A percentile compares a stretch with the other conserved stretches of the same genome.
Conservation (phyloP, 2,888 invertebrate species). For the Steinernema scapterisci region DNA sequence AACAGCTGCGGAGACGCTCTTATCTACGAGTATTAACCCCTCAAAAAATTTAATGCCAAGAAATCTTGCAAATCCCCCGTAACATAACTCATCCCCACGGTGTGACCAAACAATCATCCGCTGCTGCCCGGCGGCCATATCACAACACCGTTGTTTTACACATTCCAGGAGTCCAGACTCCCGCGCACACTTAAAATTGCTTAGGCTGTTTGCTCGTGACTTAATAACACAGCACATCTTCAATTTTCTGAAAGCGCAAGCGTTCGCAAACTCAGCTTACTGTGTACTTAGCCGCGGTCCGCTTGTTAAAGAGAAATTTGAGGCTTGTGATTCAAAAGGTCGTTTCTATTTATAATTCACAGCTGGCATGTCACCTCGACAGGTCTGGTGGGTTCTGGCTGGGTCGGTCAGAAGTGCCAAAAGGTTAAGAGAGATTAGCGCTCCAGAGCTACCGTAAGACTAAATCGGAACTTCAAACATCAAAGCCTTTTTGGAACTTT, state of each 20-base stretch:
- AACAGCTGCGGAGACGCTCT: no score
- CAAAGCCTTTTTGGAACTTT: neutral
- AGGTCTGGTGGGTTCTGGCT: no score
- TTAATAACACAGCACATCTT: neutral
- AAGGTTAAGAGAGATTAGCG: no score
- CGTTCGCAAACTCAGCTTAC: neutral
- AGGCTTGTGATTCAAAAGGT: neutral
- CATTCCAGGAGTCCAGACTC: neutral
- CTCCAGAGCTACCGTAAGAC: no score
- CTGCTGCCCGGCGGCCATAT: neutral
- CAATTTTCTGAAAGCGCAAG: neutral
- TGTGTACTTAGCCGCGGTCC: neutral
- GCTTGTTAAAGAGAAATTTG: neutral
- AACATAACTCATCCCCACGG: neutral
- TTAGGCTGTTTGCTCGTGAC: slow-evolving; percentile 12
- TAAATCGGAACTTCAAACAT: neutral
- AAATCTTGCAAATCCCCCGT: neutral
- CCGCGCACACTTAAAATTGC: neutral
- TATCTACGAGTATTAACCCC: no score
- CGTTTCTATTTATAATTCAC: no score
- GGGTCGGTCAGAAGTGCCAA: no score
- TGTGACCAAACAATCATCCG: neutral
- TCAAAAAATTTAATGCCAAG: no score
- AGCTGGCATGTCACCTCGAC: no score
- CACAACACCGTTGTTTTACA: neutral